Percentiles rank a stretch among this genome's conserved stretches.
These are phyloP conservation scores for Ptychoptera albimana DNA, from an alignment of 2,888 invertebrate species.

Conservation along the genomic window DNA sequence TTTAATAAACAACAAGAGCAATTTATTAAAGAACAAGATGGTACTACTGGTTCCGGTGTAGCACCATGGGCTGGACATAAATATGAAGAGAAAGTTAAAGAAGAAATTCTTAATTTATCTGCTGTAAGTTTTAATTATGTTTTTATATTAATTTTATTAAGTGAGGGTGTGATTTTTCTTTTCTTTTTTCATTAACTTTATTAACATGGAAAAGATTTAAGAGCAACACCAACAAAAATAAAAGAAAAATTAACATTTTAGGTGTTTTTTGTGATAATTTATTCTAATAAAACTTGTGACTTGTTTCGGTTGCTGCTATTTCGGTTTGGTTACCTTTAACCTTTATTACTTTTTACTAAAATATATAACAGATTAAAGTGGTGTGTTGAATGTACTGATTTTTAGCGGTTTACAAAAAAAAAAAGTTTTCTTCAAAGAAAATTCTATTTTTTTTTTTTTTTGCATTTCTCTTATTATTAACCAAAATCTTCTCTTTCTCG, in stretches of 20 bases:
- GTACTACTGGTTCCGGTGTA: constrained; percentile 50
- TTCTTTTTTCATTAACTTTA: not conserved
- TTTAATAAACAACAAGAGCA: constrained; percentile 95
- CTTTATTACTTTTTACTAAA: too few relatives aligned
- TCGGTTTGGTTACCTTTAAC: too few relatives aligned
- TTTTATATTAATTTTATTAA: not conserved
- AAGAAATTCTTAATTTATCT: constrained; percentile 88
- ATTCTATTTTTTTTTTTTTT: too few relatives aligned
- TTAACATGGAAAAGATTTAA: too few relatives aligned
- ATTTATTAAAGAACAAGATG: constrained; percentile 77
- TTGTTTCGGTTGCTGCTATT: constrained; percentile 15
- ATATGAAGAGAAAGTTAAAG: constrained; percentile 86
- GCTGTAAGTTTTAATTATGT: constrained; percentile 39
- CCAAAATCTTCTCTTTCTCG: too few relatives aligned
- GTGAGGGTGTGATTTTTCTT: constrained; percentile 1
- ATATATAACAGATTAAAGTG: too few relatives aligned
- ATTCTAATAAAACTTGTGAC: not conserved
- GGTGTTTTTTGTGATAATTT: constrained; percentile 2
- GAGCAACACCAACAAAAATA: too few relatives aligned
- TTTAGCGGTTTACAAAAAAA: too few relatives aligned
- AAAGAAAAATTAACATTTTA: too few relatives aligned
- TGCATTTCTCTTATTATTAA: too few relatives aligned
- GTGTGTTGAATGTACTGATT: too few relatives aligned
- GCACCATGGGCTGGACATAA: constrained; percentile 93
- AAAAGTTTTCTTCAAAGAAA: too few relatives aligned